phyloP scores from a whole-genome alignment of 2,888 invertebrate genomes.

The Stenoptilia bipunctidactyla region DNA sequence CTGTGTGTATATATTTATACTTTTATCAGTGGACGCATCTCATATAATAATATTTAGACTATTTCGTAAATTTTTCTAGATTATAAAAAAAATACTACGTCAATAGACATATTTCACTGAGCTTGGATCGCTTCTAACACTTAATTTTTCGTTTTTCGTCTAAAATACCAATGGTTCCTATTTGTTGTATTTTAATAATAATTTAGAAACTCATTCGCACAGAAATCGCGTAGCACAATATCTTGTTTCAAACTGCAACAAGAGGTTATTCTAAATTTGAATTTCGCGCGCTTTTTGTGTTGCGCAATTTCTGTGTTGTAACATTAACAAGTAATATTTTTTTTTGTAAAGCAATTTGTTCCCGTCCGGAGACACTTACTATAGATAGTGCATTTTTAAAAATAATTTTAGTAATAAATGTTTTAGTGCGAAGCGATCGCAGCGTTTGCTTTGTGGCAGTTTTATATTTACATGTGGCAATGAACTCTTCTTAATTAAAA shows the following conservation, averaged over 20 bases:
- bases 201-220: conserved; percentile 4
- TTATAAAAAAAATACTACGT: conserved; percentile 20
- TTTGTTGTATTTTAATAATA: conserved; percentile 21
- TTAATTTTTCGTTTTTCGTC: too few species aligned
- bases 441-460: conserved; percentile 4
- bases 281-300: too few species aligned
- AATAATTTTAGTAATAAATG: not conserved
- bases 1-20: not conserved
- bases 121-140: conserved; percentile 45
- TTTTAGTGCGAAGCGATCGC: conserved; percentile 12
- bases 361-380: not conserved
- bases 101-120: conserved; percentile 18
- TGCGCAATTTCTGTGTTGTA: not conserved
- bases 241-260: too few species aligned
- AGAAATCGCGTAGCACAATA: conserved; percentile 12
- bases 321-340: not conserved
- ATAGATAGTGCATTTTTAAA: too few species aligned
- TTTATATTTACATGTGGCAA: not conserved
- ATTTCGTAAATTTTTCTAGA: conserved; percentile 19
- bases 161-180: conserved; percentile 40
- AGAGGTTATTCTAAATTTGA: too few species aligned
- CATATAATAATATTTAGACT: conserved; percentile 4
- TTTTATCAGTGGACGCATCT: not conserved
- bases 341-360: not conserved
- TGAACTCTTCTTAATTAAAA: not conserved